Base-by-base conservation (phyloP, 2,113 vertebrate genomes). In the Microcebus tavaratra region DNA sequence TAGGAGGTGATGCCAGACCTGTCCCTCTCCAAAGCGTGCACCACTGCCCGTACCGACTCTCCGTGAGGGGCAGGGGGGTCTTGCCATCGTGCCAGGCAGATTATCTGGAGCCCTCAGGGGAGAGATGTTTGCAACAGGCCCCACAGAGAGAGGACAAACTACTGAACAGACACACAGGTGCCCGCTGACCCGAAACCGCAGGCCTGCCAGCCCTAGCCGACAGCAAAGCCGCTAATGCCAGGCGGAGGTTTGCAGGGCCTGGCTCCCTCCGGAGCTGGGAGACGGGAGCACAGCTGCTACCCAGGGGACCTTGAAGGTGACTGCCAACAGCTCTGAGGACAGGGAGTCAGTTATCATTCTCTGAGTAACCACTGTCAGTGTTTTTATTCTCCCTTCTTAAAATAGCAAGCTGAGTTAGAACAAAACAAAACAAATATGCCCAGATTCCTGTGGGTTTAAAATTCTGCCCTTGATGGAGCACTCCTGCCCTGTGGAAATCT, bases 391-490 rank as follows among this genome's bases (percentile, higher is more conserved):
- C 1, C 20, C 34, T 97, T 84, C 92, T 76, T 85, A 87, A 95
- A 92, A 92, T 87, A 88, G 82, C 59, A 31, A 70, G 42, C 65
- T 11, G 34, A 83, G 57, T 70, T 68, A 93, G 93, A 93, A 45
- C 78, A 89, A 92, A 95, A 61, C 76, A 84, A 90, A 96, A 50
- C 67, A 4, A 39, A n/a, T 72, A 45, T 36, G 39, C 67, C 81
- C 90, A 67, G 90, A 65, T 93, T 70, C 92, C 87, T 67, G 76
- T 87, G 91, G 72, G 65, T 45, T 92, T 72, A 39, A n/a, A 50
- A 70, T 55, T 72, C 63, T 57, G 61, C 59, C 67, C 53, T 87
- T 63, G n/a, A 11, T 34, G 27, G 75, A 27, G 6, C 85, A 45
- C 12, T 21, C 39, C 78, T 55, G 1, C 50, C 31, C 27, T 6